These are phyloP conservation scores for Karalla daura DNA, from an alignment of 2,797 vertebrate genomes.

Conservation along the genomic window DNA sequence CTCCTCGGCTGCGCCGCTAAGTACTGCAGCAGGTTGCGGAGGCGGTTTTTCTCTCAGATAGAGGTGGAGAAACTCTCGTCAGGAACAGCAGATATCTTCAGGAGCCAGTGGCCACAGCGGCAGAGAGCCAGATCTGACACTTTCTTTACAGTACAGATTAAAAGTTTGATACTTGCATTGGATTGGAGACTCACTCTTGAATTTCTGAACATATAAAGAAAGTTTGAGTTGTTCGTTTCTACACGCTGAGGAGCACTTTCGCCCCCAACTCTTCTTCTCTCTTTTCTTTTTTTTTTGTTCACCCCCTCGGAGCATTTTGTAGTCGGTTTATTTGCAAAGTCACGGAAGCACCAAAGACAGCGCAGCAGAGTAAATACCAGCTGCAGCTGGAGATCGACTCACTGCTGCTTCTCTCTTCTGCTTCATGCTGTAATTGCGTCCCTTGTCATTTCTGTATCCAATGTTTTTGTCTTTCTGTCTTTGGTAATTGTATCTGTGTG, in stretches of 20 bases:
- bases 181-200: background rate
- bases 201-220: constrained; percentile 3
- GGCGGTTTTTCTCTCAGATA: constrained; percentile 15
- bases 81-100: constrained; percentile 18
- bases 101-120: background rate
- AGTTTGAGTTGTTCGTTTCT: background rate
- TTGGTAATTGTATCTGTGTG: no score
- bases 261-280: no score
- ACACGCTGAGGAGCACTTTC: no score
- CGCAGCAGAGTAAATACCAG: constrained; percentile 16
- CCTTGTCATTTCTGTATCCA: no score
- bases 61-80: constrained; percentile 11
- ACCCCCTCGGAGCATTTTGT: background rate
- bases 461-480: no score
- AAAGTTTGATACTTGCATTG: constrained; percentile 1
- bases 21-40: constrained; percentile 39
- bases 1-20: constrained; percentile 40
- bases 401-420: constrained; percentile 8
- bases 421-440: no score
- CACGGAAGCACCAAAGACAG: constrained; percentile 1
- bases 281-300: background rate
- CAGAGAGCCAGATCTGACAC: background rate
- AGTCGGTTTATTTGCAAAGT: constrained; percentile 28
- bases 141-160: background rate
- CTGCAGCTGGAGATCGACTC: constrained; percentile 12